Percentiles rank a stretch among this genome's conserved stretches.
These are phyloP conservation scores for Struthidea cinerea DNA, from an alignment of 2,113 vertebrate genomes.

Conservation along the genomic window DNA sequence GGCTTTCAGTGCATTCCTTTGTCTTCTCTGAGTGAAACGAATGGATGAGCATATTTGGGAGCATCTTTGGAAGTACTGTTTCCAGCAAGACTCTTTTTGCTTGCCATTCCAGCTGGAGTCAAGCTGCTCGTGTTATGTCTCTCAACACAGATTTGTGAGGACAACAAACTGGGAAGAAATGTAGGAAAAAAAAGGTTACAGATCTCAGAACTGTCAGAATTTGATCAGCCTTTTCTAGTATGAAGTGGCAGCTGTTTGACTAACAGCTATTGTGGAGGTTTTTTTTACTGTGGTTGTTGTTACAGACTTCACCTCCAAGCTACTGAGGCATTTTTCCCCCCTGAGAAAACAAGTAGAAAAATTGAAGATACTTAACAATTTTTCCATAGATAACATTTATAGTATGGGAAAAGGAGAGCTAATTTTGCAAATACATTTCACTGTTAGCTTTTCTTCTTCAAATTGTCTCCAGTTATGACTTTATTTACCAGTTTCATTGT, in stretches of 20 bases:
- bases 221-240: constrained; percentile 45
- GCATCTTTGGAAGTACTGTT: neutral
- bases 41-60: neutral
- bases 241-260: constrained; percentile 53
- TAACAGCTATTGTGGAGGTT: neutral
- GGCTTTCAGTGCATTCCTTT: neutral
- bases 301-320: constrained; percentile 10
- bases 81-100: neutral
- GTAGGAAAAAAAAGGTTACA: constrained; percentile 18
- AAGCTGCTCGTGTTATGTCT: constrained; percentile 53
- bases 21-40: neutral
- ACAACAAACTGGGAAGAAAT: constrained; percentile 50
- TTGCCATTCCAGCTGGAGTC: constrained; percentile 24
- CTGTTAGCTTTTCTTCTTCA: neutral
- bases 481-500: neutral
- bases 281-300: neutral
- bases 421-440: neutral
- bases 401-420: neutral
- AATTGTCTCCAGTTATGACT: neutral
- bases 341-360: neutral
- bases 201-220: constrained; percentile 59
- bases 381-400: neutral
- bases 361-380: neutral
- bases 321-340: neutral
- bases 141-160: constrained; percentile 47